phyloP scores from a whole-genome alignment of 2,797 vertebrate species.

The Euphonia xanthogaster region DNA sequence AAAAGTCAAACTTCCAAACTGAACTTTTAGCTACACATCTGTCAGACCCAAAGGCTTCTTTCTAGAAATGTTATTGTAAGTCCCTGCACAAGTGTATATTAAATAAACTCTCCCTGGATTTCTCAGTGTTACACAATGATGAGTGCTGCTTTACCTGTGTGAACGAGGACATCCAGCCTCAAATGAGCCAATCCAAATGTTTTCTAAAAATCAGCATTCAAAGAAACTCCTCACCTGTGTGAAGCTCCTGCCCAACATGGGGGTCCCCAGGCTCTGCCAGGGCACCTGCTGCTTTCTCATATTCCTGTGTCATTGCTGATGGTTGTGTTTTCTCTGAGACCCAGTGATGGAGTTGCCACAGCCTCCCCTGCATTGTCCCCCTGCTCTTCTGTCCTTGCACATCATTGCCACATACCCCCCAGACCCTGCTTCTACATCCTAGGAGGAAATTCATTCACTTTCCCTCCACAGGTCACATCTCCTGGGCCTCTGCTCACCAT shows the following conservation, averaged over 20 bases:
- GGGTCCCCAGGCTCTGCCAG: background rate
- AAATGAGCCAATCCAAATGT: background rate
- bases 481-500: background rate
- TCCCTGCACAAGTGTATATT: accelerated
- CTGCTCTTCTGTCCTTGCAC: background rate
- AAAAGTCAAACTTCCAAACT: background rate
- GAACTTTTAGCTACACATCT: background rate
- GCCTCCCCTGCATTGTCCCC: accelerated
- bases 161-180: background rate
- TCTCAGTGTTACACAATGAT: background rate
- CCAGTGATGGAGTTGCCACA: background rate
- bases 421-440: background rate
- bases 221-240: background rate
- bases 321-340: background rate
- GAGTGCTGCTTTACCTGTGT: background rate
- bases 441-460: background rate
- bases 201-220: background rate
- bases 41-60: background rate
- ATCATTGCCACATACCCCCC: accelerated
- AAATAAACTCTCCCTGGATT: background rate
- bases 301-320: background rate
- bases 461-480: background rate
- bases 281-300: accelerated
- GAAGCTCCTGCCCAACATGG: background rate
- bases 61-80: background rate